phyloP scores from a whole-genome alignment of 1,140 invertebrate genomes.

The Drosophila arawakana region DNA sequence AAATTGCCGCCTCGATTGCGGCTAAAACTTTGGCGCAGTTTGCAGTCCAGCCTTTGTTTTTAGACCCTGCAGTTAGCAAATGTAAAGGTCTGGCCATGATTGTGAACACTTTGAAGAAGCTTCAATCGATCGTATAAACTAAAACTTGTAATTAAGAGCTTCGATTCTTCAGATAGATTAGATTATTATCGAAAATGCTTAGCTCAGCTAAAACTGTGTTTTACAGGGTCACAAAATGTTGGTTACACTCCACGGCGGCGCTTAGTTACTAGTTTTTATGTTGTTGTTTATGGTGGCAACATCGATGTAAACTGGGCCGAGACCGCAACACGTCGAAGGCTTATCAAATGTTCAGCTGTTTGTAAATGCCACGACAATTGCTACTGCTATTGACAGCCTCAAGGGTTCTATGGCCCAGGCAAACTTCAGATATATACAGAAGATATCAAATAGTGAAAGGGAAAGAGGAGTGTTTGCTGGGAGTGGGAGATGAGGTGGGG shows the following conservation, averaged over 20 bases:
- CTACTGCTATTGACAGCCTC: slow-evolving; percentile 50
- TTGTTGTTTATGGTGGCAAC: slow-evolving; percentile 32
- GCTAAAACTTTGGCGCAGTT: slow-evolving; percentile 69
- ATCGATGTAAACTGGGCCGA: slow-evolving; percentile 47
- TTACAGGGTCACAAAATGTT: too few relatives aligned
- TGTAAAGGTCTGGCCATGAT: too few relatives aligned
- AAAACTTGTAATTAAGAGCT: too few relatives aligned
- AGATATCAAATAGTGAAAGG: not conserved
- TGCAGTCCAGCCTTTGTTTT: slow-evolving; percentile 37
- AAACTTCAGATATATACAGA: slow-evolving; percentile 27
- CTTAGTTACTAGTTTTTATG: not conserved
- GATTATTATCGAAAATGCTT: too few relatives aligned
- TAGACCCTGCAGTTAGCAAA: too few relatives aligned
- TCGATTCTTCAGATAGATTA: too few relatives aligned
- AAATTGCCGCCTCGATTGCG: slow-evolving; percentile 68
- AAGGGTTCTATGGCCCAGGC: slow-evolving; percentile 38
- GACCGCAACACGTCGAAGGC: slow-evolving; percentile 20
- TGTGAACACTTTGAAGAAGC: too few relatives aligned
- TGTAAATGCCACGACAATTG: slow-evolving; percentile 41
- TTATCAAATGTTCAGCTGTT: slow-evolving; percentile 46
- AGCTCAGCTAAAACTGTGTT: too few relatives aligned
- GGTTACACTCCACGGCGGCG: too few relatives aligned
- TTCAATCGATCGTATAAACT: too few relatives aligned
- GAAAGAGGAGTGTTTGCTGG: not conserved
- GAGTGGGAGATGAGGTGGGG: not conserved